Evolutionary conservation across 1,140 invertebrate species (phyloP).

Genomic region (Frieseomelitta varia): DNA sequence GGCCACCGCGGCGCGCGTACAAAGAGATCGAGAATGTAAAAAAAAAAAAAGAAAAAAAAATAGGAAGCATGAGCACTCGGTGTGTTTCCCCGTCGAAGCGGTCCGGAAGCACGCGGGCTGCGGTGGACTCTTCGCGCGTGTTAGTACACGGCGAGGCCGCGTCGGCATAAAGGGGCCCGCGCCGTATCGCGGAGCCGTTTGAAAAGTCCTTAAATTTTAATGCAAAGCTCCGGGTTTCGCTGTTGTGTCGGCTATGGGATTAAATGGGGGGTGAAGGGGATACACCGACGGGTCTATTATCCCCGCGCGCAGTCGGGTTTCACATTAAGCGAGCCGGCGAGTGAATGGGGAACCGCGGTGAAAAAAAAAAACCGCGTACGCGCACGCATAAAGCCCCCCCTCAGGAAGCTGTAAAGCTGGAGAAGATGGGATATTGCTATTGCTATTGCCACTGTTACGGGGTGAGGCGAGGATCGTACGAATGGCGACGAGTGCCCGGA

Average conservation of each 20-base stretch:
- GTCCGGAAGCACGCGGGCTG: conserved; percentile 25
- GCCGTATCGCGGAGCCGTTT: conserved; percentile 52
- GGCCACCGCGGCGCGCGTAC: background rate
- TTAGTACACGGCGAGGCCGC: conserved; percentile 14
- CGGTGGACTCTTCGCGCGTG: conserved; percentile 3
- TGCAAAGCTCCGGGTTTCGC: conserved; percentile 58
- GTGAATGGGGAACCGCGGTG: conserved; percentile 50
- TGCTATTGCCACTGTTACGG: conserved; percentile 51
- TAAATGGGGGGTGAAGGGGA: conserved; percentile 35
- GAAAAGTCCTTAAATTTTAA: conserved; percentile 68
- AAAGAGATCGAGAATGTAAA: background rate
- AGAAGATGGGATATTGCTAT: conserved; percentile 56
- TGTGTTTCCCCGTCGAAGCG: conserved; percentile 61
- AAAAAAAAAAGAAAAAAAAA: conserved; percentile 12
- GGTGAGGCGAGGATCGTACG: conserved; percentile 33
- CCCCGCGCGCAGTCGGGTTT: conserved; percentile 38
- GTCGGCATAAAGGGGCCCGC: conserved; percentile 20
- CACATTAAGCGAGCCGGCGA: conserved; percentile 63
- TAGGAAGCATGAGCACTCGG: conserved; percentile 63
- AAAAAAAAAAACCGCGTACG: conserved; percentile 11
- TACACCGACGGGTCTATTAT: conserved; percentile 48
- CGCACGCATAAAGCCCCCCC: conserved; percentile 40
- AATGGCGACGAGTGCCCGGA: conserved; percentile 55
- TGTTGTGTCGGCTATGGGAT: conserved; percentile 56
- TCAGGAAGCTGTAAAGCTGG: conserved; percentile 55